These are phyloP conservation scores for Darwinula stevensoni DNA, from an alignment of 2,888 invertebrate species.

Conservation along the genomic window DNA sequence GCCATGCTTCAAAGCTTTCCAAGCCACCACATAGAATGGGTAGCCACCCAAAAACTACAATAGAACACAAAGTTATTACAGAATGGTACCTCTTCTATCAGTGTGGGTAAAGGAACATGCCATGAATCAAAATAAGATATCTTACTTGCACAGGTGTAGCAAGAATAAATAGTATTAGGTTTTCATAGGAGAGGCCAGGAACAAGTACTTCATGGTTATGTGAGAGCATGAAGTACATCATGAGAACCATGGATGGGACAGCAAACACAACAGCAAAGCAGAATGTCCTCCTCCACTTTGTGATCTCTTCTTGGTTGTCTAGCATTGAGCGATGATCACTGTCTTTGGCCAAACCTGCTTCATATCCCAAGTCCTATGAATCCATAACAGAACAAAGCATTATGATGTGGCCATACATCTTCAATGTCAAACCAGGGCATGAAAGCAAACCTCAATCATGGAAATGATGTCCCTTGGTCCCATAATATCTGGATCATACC, in stretches of 20 bases:
- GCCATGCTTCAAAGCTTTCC: constrained; percentile 44
- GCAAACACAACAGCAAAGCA: constrained; percentile 75
- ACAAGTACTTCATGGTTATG: constrained; percentile 39
- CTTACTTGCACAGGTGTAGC: constrained; percentile 78
- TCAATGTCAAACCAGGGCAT: constrained; percentile 1
- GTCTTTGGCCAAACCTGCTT: constrained; percentile 31
- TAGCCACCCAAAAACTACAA: constrained; percentile 66
- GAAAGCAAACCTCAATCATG: constrained; percentile 24
- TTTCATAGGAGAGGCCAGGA: constrained; percentile 76
- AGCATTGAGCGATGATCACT: constrained; percentile 13
- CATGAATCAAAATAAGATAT: too few species aligned
- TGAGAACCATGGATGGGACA: constrained; percentile 76
- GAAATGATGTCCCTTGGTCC: constrained; percentile 67
- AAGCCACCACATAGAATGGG: constrained; percentile 55
- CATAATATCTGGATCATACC: constrained; percentile 49
- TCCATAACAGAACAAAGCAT: too few species aligned
- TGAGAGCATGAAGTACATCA: constrained; percentile 84
- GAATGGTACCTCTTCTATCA: too few species aligned
- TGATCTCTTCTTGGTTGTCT: constrained; percentile 39
- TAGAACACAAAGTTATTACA: constrained; percentile 6
- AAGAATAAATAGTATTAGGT: constrained; percentile 64
- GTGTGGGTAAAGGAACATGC: too few species aligned
- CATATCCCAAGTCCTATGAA: constrained; percentile 40
- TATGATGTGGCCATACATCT: constrained; percentile 5
- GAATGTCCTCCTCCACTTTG: constrained; percentile 78